Conservation (phyloP, 2,797 vertebrate species). For the Mastacembelus armatus region DNA sequence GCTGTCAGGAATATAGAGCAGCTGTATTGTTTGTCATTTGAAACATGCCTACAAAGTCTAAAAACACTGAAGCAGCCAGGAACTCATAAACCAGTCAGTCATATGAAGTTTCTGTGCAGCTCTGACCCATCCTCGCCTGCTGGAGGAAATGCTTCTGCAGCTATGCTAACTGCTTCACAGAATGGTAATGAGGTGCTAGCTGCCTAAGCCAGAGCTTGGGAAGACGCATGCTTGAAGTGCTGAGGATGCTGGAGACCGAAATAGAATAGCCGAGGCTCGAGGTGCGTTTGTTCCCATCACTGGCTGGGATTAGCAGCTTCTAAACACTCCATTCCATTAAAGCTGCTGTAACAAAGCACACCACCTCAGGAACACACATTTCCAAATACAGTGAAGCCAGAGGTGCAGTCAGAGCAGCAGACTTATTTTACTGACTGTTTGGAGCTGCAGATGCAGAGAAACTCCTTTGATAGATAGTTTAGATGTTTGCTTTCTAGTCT, state of each 20-base stretch:
- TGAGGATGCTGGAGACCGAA: conserved; percentile 69
- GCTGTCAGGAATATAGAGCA: not conserved
- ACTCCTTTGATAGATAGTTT: too few relatives aligned
- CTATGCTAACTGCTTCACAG: conserved; percentile 71
- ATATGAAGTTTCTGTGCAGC: conserved; percentile 22
- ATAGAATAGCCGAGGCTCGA: conserved; percentile 64
- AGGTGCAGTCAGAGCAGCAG: conserved; percentile 8
- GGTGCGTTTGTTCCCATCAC: conserved; percentile 63
- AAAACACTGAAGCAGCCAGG: conserved; percentile 18
- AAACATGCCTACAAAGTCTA: not conserved
- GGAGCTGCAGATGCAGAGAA: too few relatives aligned
- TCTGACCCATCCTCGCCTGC: conserved; percentile 20
- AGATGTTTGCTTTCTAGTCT: too few relatives aligned
- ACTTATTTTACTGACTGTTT: too few relatives aligned
- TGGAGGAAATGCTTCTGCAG: conserved; percentile 41
- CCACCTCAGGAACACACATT: conserved; percentile 20
- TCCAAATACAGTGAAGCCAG: conserved; percentile 26
- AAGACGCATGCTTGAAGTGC: conserved; percentile 58
- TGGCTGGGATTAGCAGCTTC: conserved; percentile 61
- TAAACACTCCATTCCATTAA: conserved; percentile 57
- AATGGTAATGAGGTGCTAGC: conserved; percentile 78
- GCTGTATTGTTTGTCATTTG: not conserved
- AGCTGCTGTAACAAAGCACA: conserved; percentile 46
- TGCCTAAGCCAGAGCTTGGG: conserved; percentile 39
- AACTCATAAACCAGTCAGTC: conserved; percentile 21